Evolutionary conservation across 2,888 invertebrate species (phyloP).

Genomic region (Ormyrus labotus): DNA sequence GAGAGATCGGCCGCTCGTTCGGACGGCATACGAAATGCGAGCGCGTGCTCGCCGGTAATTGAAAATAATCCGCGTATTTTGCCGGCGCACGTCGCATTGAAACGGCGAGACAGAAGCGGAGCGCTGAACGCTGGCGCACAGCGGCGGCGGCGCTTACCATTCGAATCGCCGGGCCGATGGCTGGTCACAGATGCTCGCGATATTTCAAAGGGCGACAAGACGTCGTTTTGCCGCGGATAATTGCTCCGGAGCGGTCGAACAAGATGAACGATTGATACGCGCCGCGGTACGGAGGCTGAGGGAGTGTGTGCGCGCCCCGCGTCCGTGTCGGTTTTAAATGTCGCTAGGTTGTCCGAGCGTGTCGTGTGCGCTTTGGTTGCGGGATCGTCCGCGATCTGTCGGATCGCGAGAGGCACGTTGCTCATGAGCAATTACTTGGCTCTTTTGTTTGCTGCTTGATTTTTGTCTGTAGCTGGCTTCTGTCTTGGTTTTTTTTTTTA

Average conservation of each 20-base stretch:
- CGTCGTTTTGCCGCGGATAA: constrained; percentile 48
- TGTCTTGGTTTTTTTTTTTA: no score
- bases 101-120: constrained; percentile 14
- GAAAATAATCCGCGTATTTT: constrained; percentile 44
- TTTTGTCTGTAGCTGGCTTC: no score
- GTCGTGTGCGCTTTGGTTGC: neutral
- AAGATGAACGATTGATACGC: constrained; percentile 45
- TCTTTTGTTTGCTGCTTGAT: neutral
- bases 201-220: constrained; percentile 44
- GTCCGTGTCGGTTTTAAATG: neutral
- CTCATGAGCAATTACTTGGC: constrained; percentile 33
- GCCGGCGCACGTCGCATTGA: constrained; percentile 17
- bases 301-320: neutral
- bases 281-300: neutral
- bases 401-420: constrained; percentile 23
- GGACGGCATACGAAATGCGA: constrained; percentile 40
- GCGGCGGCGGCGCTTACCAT: no score
- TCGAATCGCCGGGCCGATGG: neutral
- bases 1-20: neutral
- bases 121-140: neutral
- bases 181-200: neutral
- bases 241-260: constrained; percentile 33
- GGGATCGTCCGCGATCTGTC: constrained; percentile 6
- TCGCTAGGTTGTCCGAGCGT: neutral
- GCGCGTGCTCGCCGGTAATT: constrained; percentile 29